Evolutionary conservation across 2,888 invertebrate genomes (phyloP).

Genomic region (Fragum sueziense): DNA sequence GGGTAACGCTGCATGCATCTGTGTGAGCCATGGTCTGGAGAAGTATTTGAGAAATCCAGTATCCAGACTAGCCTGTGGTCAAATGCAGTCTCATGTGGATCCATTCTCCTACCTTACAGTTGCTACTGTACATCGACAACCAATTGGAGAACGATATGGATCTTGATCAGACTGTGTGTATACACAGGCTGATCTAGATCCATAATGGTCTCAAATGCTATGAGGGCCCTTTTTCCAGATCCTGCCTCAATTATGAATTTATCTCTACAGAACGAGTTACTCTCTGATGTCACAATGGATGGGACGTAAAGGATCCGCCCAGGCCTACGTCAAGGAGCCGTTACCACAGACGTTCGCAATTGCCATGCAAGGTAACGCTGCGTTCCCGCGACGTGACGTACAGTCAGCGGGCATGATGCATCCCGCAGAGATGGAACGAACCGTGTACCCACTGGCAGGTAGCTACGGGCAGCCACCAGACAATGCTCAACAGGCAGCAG

Average conservation of each 20-base stretch:
- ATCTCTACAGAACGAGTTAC: conserved; percentile 63
- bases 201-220: too few relatives aligned
- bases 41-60: too few relatives aligned
- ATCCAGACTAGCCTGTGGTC: too few relatives aligned
- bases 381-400: conserved; percentile 39
- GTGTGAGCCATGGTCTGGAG: too few relatives aligned
- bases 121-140: too few relatives aligned
- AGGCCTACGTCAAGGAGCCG: conserved; percentile 55
- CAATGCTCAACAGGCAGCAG: conserved; percentile 23
- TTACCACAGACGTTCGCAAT: conserved; percentile 52
- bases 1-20: conserved; percentile 61
- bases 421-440: conserved; percentile 12
- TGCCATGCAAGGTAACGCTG: conserved; percentile 63
- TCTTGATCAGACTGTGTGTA: too few relatives aligned
- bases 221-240: too few relatives aligned
- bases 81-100: too few relatives aligned
- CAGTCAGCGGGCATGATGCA: conserved; percentile 15
- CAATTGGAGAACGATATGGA: too few relatives aligned
- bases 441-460: conserved; percentile 1
- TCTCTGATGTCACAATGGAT: conserved; percentile 71
- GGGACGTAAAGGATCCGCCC: conserved; percentile 53
- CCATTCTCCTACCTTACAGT: too few relatives aligned
- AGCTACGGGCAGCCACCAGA: conserved; percentile 11
- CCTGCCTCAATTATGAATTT: too few relatives aligned
- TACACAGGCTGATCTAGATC: too few relatives aligned